These are phyloP conservation scores for Acanthacorydalis orientalis DNA, from an alignment of 2,888 invertebrate species.

Conservation along the genomic window DNA sequence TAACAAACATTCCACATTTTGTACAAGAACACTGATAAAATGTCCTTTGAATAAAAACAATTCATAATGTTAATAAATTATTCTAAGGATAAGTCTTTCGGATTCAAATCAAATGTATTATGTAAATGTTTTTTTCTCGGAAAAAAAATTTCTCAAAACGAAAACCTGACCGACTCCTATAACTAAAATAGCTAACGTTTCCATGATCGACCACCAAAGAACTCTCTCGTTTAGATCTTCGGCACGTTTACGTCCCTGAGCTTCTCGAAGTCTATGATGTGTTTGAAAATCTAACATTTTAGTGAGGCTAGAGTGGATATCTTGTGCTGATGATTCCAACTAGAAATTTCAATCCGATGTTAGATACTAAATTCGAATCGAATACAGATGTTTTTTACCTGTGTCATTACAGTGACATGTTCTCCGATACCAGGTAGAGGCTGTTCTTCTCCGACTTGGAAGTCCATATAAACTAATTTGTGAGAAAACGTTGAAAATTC, in stretches of 20 bases:
- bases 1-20: too few relatives aligned
- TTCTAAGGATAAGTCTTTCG: too few relatives aligned
- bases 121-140: slow-evolving; percentile 42
- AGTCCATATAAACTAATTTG: slow-evolving; percentile 95
- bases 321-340: slow-evolving; percentile 86
- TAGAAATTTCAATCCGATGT: slow-evolving; percentile 22
- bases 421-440: slow-evolving; percentile 72
- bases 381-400: too few relatives aligned
- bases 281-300: slow-evolving; percentile 90
- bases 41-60: too few relatives aligned
- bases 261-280: slow-evolving; percentile 86
- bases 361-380: too few relatives aligned
- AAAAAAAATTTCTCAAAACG: slow-evolving; percentile 82
- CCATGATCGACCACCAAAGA: slow-evolving; percentile 81
- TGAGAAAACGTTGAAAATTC: slow-evolving; percentile 99
- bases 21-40: too few relatives aligned
- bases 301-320: slow-evolving; percentile 77
- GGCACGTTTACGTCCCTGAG: slow-evolving; percentile 86
- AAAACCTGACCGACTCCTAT: slow-evolving; percentile 86
- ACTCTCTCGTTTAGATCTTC: slow-evolving; percentile 94
- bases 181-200: slow-evolving; percentile 67
- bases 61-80: too few relatives aligned
- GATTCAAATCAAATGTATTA: too few relatives aligned
- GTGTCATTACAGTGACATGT: slow-evolving; percentile 84
- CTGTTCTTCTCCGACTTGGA: slow-evolving; percentile 86